Percentiles rank a stretch among this genome's conserved stretches.
Evolutionary conservation across 2,113 vertebrate species (phyloP).

Genomic region (Condylura cristata): DNA sequence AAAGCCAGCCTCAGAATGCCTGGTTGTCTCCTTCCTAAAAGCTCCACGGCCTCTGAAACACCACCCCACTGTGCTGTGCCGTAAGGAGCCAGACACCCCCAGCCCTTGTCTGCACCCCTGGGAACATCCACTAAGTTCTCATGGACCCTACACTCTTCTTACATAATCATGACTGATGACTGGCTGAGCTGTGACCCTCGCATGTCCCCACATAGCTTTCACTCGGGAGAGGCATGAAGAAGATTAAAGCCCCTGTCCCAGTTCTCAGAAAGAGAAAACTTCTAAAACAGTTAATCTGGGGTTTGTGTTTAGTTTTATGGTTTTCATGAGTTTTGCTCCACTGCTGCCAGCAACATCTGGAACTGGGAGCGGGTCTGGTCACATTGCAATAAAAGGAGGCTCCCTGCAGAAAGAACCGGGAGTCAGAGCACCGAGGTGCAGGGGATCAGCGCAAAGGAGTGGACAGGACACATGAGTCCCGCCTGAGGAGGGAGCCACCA

Average conservation of each 20-base stretch:
- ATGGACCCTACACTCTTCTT: not conserved
- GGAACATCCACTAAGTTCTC: not conserved
- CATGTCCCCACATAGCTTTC: not conserved
- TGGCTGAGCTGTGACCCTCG: not conserved
- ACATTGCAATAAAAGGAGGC: conserved; percentile 34
- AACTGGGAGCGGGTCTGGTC: conserved; percentile 41
- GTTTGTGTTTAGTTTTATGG: conserved; percentile 47
- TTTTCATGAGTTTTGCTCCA: conserved; percentile 42
- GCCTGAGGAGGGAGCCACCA: not conserved
- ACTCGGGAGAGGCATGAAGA: not conserved
- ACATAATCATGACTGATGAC: not conserved
- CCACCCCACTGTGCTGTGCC: not conserved
- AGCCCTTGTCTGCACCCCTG: too few relatives aligned
- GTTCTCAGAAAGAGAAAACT: conserved; percentile 46
- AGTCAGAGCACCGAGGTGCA: not conserved
- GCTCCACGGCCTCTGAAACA: not conserved
- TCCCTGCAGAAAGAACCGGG: conserved; percentile 14
- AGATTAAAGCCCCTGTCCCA: not conserved
- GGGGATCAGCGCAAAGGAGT: not conserved
- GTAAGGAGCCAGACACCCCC: not conserved
- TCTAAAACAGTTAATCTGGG: not conserved
- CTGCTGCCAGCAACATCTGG: conserved; percentile 68
- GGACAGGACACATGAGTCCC: not conserved
- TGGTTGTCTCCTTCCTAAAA: not conserved
- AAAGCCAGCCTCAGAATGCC: not conserved